Base-by-base conservation (phyloP, 2,888 invertebrate species). In the Meiosimyza decipiens region DNA sequence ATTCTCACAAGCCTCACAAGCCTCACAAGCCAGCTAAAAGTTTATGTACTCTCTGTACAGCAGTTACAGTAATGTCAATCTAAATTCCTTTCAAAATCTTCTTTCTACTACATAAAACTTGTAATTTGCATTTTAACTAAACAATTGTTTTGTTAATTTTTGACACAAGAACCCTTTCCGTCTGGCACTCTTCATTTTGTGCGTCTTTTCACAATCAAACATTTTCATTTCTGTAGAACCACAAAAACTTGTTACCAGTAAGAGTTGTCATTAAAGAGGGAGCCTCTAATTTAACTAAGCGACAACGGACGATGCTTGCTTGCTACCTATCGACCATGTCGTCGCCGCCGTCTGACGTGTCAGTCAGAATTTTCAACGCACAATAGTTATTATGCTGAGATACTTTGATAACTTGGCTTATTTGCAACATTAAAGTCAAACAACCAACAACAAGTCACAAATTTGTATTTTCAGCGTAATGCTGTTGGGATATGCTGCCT, bases 371-470 rank as follows among this genome's bases (percentile, higher is more conserved):
- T 40, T 40, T 40, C 40, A 40, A n/a, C 64, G 18, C 18, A 64
- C 50, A 64, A 64, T 64, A 2, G 40, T 40, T 40, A 40, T 40
- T 40, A 51, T 64, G 50, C 51, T 64, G 40, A 40, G 40, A 40
- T 64, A 64, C 55, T 69, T 60, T 60, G 28, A 60, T 52, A 69
- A 69, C 69, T 69, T 69, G 59, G 51, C 69, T 54, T 60, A 62
- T 69, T 69, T 60, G 49, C 12, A 40, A 59, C 57, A 59, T 40
- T 49, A 57, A 54, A 54, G 40, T 49, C 16, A 49, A 47, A 59
- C 57, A 57, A 51, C 16, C 67, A 40, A 40, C 50, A 59, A 68
- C 49, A 68, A 49, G 47, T 55, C 15, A 63, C 63, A 63, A 67
- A 67, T 67, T 54, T 55, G 33, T 54, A 47, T 67, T 28, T 65